Conservation (phyloP, 2,113 vertebrate species). For the Cynopterus brachyotis region DNA sequence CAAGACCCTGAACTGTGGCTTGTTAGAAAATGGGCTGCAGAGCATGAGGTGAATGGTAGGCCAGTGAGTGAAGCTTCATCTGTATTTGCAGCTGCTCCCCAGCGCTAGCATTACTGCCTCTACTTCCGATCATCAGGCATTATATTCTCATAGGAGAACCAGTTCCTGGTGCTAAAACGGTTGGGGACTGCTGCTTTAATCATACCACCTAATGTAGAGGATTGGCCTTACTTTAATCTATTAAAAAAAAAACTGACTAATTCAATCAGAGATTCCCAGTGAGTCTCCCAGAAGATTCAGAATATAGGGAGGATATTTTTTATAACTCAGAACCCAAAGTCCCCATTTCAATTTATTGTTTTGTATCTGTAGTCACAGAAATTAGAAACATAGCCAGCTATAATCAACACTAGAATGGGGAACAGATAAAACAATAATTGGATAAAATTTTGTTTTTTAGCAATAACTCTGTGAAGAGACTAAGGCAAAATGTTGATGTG, state of each 20-base stretch:
- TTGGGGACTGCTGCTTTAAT: background rate
- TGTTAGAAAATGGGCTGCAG: too few relatives aligned
- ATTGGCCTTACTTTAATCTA: background rate
- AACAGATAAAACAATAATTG: background rate
- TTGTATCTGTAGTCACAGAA: background rate
- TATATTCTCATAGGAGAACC: too few relatives aligned
- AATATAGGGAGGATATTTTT: background rate
- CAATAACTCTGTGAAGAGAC: background rate
- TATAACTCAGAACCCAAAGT: background rate
- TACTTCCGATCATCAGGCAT: too few relatives aligned
- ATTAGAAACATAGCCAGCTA: background rate
- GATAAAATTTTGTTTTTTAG: conserved; percentile 47
- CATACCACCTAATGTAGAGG: background rate
- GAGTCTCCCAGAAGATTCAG: background rate
- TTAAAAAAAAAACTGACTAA: background rate
- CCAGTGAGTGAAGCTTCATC: too few relatives aligned
- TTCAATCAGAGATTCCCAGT: background rate
- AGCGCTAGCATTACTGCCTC: too few relatives aligned
- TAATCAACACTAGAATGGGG: background rate
- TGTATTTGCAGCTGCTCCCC: too few relatives aligned
- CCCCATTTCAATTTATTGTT: conserved; percentile 24
- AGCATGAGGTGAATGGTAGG: too few relatives aligned
- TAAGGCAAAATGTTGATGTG: background rate
- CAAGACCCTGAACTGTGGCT: too few relatives aligned
- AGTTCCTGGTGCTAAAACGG: too few relatives aligned